A percentile compares a stretch with the other conserved stretches of the same genome.
phyloP scores from a whole-genome alignment of 2,888 invertebrate species.

The Entomobrya proxima region DNA sequence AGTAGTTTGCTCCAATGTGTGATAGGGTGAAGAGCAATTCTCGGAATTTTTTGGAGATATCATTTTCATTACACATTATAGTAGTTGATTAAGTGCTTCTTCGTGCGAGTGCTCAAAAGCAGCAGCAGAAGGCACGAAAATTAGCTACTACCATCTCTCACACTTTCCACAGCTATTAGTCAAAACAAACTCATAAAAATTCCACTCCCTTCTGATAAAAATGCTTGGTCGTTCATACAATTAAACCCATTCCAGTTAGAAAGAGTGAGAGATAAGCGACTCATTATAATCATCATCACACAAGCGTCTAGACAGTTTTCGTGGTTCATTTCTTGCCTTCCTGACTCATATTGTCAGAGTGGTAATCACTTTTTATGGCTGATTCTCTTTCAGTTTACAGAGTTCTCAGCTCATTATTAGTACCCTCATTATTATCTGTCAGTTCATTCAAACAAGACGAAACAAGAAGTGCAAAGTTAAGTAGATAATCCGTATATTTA shows the following conservation, averaged over 20 bases:
- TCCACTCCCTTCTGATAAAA: conserved; percentile 37
- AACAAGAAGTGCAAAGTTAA: neutral
- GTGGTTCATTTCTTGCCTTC: neutral
- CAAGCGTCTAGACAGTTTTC: conserved; percentile 53
- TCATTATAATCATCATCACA: conserved; percentile 4
- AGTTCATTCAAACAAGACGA: neutral
- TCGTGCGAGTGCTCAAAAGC: neutral
- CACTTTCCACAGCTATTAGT: conserved; percentile 10
- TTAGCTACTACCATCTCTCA: conserved; percentile 4
- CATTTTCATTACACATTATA: conserved; percentile 23
- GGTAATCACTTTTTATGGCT: conserved; percentile 25
- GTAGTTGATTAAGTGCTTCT: conserved; percentile 12
- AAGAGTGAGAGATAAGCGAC: conserved; percentile 2
- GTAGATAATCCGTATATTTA: neutral
- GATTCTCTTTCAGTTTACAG: conserved; percentile 5
- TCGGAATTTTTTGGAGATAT: conserved; percentile 29
- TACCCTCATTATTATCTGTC: neutral
- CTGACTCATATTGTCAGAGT: neutral
- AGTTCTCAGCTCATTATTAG: neutral
- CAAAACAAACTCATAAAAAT: conserved; percentile 61
- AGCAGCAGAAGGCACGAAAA: neutral
- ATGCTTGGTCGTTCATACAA: neutral
- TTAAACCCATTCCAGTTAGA: neutral
- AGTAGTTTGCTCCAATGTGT: conserved; percentile 13
- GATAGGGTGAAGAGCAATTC: conserved; percentile 49